Percentiles rank a stretch among this genome's conserved stretches.
phyloP scores from a whole-genome alignment of 2,797 vertebrate species.

The Diplodus puntazzo region DNA sequence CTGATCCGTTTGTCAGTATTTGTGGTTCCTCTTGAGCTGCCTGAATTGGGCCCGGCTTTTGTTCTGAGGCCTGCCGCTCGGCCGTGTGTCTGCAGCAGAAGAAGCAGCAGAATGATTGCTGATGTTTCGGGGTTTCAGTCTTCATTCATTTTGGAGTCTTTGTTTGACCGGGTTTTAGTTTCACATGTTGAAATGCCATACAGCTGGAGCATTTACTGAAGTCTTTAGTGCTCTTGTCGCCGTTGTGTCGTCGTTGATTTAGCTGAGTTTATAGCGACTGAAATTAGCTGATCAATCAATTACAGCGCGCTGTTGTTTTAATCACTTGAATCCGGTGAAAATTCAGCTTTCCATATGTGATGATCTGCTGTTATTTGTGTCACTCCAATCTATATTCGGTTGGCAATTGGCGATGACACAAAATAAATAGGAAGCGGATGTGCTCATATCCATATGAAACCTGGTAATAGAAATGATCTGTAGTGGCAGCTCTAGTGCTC shows the following conservation, averaged over 20 bases:
- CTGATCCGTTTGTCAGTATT: not conserved
- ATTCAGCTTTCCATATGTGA: not conserved
- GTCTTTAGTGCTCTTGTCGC: no score
- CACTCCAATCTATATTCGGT: not conserved
- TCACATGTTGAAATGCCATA: not conserved
- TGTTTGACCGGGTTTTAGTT: not conserved
- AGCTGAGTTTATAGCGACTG: not conserved
- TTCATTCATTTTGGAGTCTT: not conserved
- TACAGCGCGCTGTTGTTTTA: not conserved
- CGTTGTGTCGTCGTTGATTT: not conserved
- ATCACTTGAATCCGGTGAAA: not conserved
- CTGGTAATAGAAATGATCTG: not conserved
- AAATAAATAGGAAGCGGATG: not conserved
- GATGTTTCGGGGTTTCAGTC: not conserved
- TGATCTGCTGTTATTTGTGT: not conserved
- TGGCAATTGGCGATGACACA: not conserved
- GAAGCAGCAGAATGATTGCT: not conserved
- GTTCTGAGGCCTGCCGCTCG: slow-evolving; percentile 8
- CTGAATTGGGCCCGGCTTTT: slow-evolving; percentile 8
- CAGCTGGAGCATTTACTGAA: no score
- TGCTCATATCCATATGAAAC: not conserved
- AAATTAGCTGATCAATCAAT: not conserved
- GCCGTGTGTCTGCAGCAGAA: not conserved
- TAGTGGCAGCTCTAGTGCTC: not conserved
- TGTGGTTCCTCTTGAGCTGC: not conserved